These are phyloP conservation scores for Trogon melanurus DNA, from an alignment of 2,113 vertebrate genomes.

Conservation along the genomic window DNA sequence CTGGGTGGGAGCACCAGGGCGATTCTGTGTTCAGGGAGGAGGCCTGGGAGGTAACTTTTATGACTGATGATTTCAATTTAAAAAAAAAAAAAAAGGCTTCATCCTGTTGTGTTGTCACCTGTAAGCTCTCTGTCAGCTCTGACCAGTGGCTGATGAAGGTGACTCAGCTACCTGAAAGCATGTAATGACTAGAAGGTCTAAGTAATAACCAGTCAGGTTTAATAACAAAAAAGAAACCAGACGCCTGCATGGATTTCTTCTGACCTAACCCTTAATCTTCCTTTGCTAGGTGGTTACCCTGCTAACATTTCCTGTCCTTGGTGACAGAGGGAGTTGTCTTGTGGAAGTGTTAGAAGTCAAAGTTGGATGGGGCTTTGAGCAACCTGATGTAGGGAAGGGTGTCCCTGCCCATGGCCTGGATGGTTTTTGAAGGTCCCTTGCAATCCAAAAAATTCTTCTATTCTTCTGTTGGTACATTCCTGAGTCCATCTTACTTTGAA, in stretches of 20 bases:
- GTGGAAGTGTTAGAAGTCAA: not conserved
- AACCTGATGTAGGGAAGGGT: not conserved
- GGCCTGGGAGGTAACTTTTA: not conserved
- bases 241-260: not conserved
- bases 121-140: not conserved
- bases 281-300: not conserved
- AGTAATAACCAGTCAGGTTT: not conserved
- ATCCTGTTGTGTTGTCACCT: not conserved
- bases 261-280: not conserved
- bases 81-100: not conserved
- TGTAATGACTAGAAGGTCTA: not conserved
- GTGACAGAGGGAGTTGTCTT: not conserved
- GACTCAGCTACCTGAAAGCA: conserved; percentile 25
- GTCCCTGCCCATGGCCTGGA: not conserved
- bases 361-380: not conserved
- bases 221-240: not conserved
- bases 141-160: not conserved
- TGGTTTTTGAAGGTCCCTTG: not conserved
- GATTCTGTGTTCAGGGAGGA: not conserved
- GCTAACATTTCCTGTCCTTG: not conserved
- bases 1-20: not conserved
- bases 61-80: conserved; percentile 8
- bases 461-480: not conserved
- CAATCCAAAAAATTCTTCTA: not conserved
- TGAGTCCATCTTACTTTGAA: not conserved